These are phyloP conservation scores for Hirundichthys speculiger DNA, from an alignment of 2,113 vertebrate genomes.

Conservation along the genomic window DNA sequence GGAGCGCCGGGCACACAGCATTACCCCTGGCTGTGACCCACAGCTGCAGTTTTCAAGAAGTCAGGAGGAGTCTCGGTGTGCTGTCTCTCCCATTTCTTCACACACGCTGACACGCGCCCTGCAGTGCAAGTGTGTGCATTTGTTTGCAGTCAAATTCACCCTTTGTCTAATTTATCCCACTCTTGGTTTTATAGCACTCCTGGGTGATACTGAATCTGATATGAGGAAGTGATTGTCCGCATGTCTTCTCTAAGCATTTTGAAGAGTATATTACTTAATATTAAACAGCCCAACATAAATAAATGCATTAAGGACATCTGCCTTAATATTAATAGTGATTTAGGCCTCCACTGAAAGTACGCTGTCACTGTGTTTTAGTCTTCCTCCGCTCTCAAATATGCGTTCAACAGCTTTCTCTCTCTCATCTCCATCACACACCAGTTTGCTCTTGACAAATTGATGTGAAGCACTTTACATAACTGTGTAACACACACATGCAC, in stretches of 20 bases:
- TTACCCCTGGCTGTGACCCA: constrained; percentile 66
- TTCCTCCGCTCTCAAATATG: constrained; percentile 65
- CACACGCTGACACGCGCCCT: constrained; percentile 52
- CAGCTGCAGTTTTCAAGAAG: constrained; percentile 69
- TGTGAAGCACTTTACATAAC: constrained; percentile 74
- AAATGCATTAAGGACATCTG: constrained; percentile 12
- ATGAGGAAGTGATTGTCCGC: not conserved
- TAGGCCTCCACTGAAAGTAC: constrained; percentile 28
- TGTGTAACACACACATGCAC: constrained; percentile 42
- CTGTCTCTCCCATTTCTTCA: constrained; percentile 70
- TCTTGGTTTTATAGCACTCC: constrained; percentile 30
- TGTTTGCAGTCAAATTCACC: constrained; percentile 44
- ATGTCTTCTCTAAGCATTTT: constrained; percentile 16
- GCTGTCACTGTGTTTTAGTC: constrained; percentile 52
- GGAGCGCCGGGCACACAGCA: constrained; percentile 13
- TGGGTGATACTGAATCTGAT: constrained; percentile 20
- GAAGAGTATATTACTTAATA: not conserved
- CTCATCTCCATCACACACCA: constrained; percentile 73
- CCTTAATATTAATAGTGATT: constrained; percentile 31
- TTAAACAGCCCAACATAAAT: constrained; percentile 13
- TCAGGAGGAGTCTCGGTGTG: constrained; percentile 56
- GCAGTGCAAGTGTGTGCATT: constrained; percentile 27
- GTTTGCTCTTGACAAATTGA: constrained; percentile 77
- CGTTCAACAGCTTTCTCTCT: constrained; percentile 78
- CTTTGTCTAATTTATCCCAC: constrained; percentile 50